Base-by-base conservation (phyloP, 2,888 invertebrate genomes). In the Dasypogon diadema region DNA sequence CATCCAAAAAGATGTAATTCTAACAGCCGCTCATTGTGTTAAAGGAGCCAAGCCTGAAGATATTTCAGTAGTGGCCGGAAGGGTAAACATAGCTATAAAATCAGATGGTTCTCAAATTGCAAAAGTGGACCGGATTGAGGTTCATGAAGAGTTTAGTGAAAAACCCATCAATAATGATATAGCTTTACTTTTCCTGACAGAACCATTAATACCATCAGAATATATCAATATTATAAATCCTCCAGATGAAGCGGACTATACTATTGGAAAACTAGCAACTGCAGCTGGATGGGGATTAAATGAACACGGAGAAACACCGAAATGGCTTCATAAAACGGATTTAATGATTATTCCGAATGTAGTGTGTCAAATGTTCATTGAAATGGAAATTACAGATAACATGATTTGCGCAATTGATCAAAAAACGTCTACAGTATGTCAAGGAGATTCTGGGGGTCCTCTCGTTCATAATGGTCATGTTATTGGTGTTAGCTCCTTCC, bases 21-120 rank as follows among this genome's bases (percentile, higher is more conserved):
- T 60, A 60, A 60, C 60, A 14, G 60, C 60, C 10, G 60, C 60
- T 21, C 60, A 60, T 21, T 60, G 60, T 18, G 30, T 60, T 0
- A 18, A 34, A 12, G 37, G 18, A 16, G 26, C 18, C 4, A 34
- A 30, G 14, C 30, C 60, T 4, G 14, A 16, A 14, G 37, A 60
- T 16, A 12, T 60, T 10, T 16, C 34, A 10, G 10, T 60, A 16
- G 30, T 18, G 2, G 60, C 16, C 3, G 60, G 60, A 16, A 34
- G 30, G 10, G 18, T 34, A 12, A 6, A 60, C 37, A 18, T 21
- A 2, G 6, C 14, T 5, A 2, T 34, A 18, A 34, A 18, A 2
- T 16, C 30, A 18, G 34, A 60, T 18, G 10, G 21, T 3, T n/a
- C 16, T 18, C 60, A 60, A 60, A 34, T 8, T 30, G 16, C 4